Conservation (phyloP, 2,113 vertebrate genomes). For the Silurus asotus region DNA sequence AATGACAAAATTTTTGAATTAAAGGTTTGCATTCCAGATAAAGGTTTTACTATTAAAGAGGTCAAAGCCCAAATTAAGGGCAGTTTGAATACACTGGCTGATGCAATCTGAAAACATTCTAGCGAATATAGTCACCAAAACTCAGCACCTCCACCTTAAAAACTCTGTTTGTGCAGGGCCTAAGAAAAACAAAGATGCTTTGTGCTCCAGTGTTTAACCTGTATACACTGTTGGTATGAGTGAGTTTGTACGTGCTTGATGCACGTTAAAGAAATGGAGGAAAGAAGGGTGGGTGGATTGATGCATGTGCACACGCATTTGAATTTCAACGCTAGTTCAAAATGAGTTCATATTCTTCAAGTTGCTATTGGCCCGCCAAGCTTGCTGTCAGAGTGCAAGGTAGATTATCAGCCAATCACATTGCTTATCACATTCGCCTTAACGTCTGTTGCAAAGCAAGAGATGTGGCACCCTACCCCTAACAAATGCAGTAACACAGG, state of each 20-base stretch:
- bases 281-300: slow-evolving; percentile 19
- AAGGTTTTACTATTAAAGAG: background rate
- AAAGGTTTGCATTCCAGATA: background rate
- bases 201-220: slow-evolving; percentile 31
- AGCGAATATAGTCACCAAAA: slow-evolving; percentile 7
- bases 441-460: slow-evolving; percentile 53
- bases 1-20: background rate
- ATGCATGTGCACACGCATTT: slow-evolving; percentile 28
- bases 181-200: slow-evolving; percentile 39
- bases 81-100: background rate
- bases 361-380: slow-evolving; percentile 16
- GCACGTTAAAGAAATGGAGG: slow-evolving; percentile 44
- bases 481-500: slow-evolving; percentile 20
- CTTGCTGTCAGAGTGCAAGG: slow-evolving; percentile 11
- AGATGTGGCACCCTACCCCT: slow-evolving; percentile 18
- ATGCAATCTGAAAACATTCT: slow-evolving; percentile 27
- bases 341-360: slow-evolving; percentile 10
- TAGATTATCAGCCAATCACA: slow-evolving; percentile 34
- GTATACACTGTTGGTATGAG: slow-evolving; percentile 31
- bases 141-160: slow-evolving; percentile 19
- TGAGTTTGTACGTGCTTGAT: slow-evolving; percentile 29
- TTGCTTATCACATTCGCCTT: slow-evolving; percentile 10
- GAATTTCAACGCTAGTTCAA: slow-evolving; percentile 19
- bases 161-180: slow-evolving; percentile 27
- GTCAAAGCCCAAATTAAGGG: background rate